Base-by-base conservation (phyloP, 1,140 invertebrate genomes). In the Mercenaria mercenaria region DNA sequence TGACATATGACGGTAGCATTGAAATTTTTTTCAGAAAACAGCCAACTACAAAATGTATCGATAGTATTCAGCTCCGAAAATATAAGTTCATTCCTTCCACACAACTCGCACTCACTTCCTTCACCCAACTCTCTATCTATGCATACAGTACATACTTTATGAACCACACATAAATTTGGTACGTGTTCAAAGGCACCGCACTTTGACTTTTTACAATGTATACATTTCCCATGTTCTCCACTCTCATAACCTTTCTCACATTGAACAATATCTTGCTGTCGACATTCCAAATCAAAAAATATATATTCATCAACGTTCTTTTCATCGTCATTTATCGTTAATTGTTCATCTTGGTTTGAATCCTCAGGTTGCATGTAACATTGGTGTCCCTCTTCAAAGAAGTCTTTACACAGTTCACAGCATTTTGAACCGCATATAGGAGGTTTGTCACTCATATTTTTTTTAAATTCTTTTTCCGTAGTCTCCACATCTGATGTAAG, bases 141-240 rank as follows among this genome's bases (percentile, higher is more conserved):
- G 52, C 64, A 85, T 29, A 39, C 32, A 18, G 39, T 37, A 74
- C 64, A 85, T 52, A 72, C 83, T 74, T 85, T 72, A n/a, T 85
- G 83, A 13, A 95, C 11, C 93, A 81, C 79, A 64, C 79, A 77
- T 15, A 43, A n/a, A 23, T 86, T 52, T 15, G 84, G 84, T 76
- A 18, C 37, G 20, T 86, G 84, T 76, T 76, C 84, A 77, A 32
- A 56, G 26, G 20, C 15, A 56, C 69, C 72, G 41, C 50, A 86
- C 1, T 1, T 34, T 11, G 72, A 86, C 39, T 86, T 86, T 0
- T 39, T 1, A 52, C 84, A 86, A 39, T 86, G 0, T 41, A 4
- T 29, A 47, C 84, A 86, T 86, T 52, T 86, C 18, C 83, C 83
- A 86, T 50, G 13, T 1, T 32, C 18, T 32, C 50, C 67, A 2